Conservation (phyloP, 2,797 vertebrate species). For the Iguana delicatissima region DNA sequence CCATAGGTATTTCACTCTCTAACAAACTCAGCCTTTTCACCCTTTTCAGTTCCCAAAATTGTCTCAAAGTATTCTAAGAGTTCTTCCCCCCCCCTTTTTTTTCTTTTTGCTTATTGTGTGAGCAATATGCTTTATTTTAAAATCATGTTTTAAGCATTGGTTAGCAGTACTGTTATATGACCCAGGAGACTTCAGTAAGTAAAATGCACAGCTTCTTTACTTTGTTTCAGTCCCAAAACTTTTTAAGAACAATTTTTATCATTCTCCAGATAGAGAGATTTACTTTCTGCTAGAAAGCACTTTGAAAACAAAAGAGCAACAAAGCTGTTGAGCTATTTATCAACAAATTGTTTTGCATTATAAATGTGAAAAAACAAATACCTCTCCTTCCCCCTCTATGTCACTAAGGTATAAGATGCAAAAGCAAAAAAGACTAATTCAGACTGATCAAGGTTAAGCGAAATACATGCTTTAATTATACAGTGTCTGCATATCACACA, state of each 20-base stretch:
- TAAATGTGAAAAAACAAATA: background rate
- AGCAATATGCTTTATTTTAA: constrained; percentile 78
- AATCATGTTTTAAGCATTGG: constrained; percentile 60
- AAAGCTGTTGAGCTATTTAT: constrained; percentile 33
- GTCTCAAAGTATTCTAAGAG: constrained; percentile 88
- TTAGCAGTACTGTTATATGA: constrained; percentile 64
- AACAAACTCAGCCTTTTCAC: constrained; percentile 83
- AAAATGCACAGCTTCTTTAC: background rate
- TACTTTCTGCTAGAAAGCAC: constrained; percentile 32
- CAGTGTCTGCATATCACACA: background rate
- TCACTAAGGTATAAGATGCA: background rate
- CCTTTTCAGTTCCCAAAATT: constrained; percentile 82
- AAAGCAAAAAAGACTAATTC: background rate
- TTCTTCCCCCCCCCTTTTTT: constrained; percentile 75
- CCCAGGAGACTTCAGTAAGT: constrained; percentile 59
- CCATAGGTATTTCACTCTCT: constrained; percentile 81
- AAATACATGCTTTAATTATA: background rate
- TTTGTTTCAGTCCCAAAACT: constrained; percentile 27
- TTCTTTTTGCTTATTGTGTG: constrained; percentile 79
- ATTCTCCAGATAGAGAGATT: constrained; percentile 42
- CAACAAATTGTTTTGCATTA: background rate
- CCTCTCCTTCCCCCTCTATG: no score
- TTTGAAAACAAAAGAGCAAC: constrained; percentile 29
- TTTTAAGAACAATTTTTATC: constrained; percentile 44
- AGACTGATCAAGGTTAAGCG: background rate